Percentiles rank a stretch among this genome's conserved stretches.
Evolutionary conservation across 2,797 vertebrate genomes (phyloP).

Genomic region (Danio kyathit): DNA sequence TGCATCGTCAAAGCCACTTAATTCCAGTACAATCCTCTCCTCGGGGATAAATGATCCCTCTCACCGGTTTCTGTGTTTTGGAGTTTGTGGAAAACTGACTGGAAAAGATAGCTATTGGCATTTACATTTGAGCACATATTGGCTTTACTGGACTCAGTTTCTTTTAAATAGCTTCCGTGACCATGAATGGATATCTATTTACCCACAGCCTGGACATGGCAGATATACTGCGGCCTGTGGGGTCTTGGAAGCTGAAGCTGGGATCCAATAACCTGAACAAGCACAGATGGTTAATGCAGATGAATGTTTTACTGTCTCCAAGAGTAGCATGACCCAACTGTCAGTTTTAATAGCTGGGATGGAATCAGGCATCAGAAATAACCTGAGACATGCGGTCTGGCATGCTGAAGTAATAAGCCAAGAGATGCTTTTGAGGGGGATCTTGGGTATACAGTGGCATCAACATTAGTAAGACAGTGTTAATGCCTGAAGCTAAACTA

Average conservation of each 20-base stretch:
- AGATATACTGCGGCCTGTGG: slow-evolving; percentile 2
- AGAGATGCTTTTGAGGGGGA: background rate
- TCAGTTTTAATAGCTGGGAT: slow-evolving; percentile 38
- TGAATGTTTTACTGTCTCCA: slow-evolving; percentile 7
- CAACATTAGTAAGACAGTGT: background rate
- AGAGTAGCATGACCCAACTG: slow-evolving; percentile 7
- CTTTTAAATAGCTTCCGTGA: background rate
- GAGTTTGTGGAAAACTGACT: slow-evolving; percentile 7
- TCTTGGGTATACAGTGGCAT: background rate
- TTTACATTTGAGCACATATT: slow-evolving; percentile 1
- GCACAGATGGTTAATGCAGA: slow-evolving; percentile 17
- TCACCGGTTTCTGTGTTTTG: background rate
- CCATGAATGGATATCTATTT: slow-evolving; percentile 19
- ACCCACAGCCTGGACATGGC: background rate
- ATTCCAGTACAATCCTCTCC: slow-evolving; percentile 48
- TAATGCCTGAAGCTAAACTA: background rate
- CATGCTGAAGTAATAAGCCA: slow-evolving; percentile 13
- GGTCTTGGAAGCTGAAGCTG: slow-evolving; percentile 24
- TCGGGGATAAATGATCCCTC: slow-evolving; percentile 26
- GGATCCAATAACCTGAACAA: slow-evolving; percentile 10
- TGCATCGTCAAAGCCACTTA: slow-evolving; percentile 9
- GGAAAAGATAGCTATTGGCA: background rate
- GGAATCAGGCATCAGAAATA: slow-evolving; percentile 36
- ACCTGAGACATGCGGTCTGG: slow-evolving; percentile 1
- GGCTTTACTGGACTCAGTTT: background rate